Percentiles rank a stretch among this genome's conserved stretches.
phyloP scores from a whole-genome alignment of 2,797 vertebrate species.

The Labroides dimidiatus region DNA sequence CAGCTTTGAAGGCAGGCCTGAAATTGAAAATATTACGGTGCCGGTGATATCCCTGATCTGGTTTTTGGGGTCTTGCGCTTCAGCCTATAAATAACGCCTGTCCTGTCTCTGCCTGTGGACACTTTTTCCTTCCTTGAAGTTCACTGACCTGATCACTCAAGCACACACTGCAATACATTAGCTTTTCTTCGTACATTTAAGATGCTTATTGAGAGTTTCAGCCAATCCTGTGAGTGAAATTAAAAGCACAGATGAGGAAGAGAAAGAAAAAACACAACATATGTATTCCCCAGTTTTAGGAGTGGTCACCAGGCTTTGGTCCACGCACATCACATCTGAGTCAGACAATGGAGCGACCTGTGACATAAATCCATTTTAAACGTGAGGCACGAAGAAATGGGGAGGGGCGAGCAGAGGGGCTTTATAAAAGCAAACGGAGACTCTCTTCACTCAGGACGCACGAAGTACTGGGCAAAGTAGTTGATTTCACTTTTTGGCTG shows the following conservation, averaged over 20 bases:
- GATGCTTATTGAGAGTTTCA: constrained; percentile 4
- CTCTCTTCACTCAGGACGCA: constrained; percentile 10
- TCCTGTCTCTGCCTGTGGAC: constrained; percentile 2
- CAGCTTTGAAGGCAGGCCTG: constrained; percentile 5
- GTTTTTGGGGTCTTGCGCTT: constrained; percentile 1
- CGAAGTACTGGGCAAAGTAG: background rate
- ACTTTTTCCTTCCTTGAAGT: background rate
- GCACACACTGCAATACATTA: background rate
- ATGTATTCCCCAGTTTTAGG: constrained; percentile 23
- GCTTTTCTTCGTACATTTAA: background rate
- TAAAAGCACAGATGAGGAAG: constrained; percentile 3
- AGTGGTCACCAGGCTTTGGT: constrained; percentile 24
- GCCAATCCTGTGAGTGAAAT: background rate
- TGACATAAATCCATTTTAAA: constrained; percentile 9
- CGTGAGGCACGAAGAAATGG: constrained; percentile 8
- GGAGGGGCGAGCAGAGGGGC: constrained; percentile 52
- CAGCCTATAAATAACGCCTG: background rate
- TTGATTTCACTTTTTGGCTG: background rate
- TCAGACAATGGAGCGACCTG: constrained; percentile 8
- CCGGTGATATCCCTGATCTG: constrained; percentile 3
- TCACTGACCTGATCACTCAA: constrained; percentile 18
- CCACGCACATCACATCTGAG: constrained; percentile 32
- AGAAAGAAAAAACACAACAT: constrained; percentile 9
- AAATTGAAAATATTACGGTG: constrained; percentile 9
- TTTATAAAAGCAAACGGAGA: constrained; percentile 59